These are phyloP conservation scores for Pycnomerus fuliginosus DNA, from an alignment of 2,888 invertebrate species.

Conservation along the genomic window DNA sequence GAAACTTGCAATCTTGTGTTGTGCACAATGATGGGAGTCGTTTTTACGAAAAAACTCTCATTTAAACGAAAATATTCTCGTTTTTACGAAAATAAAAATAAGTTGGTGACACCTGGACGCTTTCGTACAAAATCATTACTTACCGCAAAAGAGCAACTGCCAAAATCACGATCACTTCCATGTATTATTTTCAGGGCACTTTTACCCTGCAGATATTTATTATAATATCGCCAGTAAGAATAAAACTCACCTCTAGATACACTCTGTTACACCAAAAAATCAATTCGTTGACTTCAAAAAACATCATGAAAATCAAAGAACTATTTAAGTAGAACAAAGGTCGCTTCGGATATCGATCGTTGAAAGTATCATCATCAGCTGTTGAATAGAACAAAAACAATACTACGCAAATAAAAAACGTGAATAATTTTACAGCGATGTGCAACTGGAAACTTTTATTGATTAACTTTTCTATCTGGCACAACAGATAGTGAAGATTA, in stretches of 20 bases:
- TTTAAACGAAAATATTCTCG: too few species aligned
- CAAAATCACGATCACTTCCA: not conserved
- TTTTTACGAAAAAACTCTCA: too few species aligned
- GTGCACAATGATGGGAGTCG: too few species aligned
- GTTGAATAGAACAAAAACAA: conserved; percentile 4
- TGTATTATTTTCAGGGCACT: not conserved
- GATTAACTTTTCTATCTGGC: not conserved
- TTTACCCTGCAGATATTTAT: conserved; percentile 6
- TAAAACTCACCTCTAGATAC: not conserved
- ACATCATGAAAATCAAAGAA: not conserved
- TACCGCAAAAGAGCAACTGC: not conserved
- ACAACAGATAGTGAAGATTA: not conserved
- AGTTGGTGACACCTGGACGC: too few species aligned
- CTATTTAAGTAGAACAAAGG: not conserved
- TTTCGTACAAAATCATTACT: not conserved
- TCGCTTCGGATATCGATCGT: conserved; percentile 1
- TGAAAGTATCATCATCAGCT: conserved; percentile 2
- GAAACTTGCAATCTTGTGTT: too few species aligned
- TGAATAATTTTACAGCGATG: conserved; percentile 1
- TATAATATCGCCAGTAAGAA: too few species aligned
- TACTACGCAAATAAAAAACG: conserved; percentile 2
- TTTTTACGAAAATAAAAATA: too few species aligned
- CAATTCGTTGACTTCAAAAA: too few species aligned
- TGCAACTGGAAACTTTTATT: conserved; percentile 2
- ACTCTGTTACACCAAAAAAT: too few species aligned